phyloP scores from a whole-genome alignment of 2,888 invertebrate genomes.

The Zootermopsis nevadensis region DNA sequence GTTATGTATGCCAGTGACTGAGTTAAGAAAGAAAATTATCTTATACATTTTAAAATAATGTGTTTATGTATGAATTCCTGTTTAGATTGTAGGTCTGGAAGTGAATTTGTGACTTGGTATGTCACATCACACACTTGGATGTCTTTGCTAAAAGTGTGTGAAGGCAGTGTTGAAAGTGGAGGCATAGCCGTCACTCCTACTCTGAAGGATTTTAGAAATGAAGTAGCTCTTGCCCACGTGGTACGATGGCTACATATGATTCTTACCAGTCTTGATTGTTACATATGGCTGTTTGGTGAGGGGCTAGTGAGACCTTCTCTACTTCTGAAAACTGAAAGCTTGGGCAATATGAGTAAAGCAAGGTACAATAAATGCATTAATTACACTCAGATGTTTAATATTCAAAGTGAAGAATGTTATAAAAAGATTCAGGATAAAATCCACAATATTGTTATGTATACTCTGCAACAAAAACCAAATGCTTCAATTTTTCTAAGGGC shows the following conservation, averaged over 20 bases:
- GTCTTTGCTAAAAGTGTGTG: slow-evolving; percentile 52
- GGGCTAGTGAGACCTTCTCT: slow-evolving; percentile 7
- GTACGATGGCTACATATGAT: slow-evolving; percentile 62
- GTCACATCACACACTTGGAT: slow-evolving; percentile 52
- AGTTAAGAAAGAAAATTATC: no score
- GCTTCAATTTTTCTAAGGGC: no score
- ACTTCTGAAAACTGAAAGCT: background rate
- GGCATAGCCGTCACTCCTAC: background rate
- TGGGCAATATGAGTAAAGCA: background rate
- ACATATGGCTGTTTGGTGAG: slow-evolving; percentile 58
- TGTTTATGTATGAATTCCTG: background rate
- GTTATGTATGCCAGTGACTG: no score
- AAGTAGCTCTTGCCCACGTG: background rate
- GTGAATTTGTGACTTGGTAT: slow-evolving; percentile 57
- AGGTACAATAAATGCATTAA: slow-evolving; percentile 1
- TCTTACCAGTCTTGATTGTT: slow-evolving; percentile 63
- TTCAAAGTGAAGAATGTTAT: no score
- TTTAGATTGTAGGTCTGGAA: slow-evolving; percentile 54
- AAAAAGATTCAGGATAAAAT: no score
- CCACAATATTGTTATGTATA: no score
- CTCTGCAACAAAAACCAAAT: no score
- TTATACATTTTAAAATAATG: no score
- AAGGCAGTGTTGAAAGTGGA: slow-evolving; percentile 22
- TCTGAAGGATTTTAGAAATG: background rate
- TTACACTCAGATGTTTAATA: no score